A percentile compares a stretch with the other conserved stretches of the same genome.
Conservation (phyloP, 2,797 vertebrate genomes). For the Cyprinodon diabolis region DNA sequence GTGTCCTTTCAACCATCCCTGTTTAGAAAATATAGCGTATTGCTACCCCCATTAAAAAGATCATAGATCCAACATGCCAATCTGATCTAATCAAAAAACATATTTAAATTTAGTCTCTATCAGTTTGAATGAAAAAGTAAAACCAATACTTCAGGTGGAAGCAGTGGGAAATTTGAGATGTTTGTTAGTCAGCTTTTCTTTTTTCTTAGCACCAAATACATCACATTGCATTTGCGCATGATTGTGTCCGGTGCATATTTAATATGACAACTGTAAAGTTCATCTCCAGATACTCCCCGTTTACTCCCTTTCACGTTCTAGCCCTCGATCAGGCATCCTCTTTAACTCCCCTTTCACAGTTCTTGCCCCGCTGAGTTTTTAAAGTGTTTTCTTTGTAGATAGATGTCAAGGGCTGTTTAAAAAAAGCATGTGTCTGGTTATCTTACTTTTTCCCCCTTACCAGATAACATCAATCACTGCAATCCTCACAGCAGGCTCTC, state of each 20-base stretch:
- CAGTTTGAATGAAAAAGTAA: not conserved
- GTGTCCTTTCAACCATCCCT: not conserved
- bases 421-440: not conserved
- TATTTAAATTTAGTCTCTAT: not conserved
- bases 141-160: not conserved
- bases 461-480: constrained; percentile 18
- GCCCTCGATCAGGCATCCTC: not conserved
- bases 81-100: not conserved
- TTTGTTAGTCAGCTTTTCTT: constrained; percentile 4
- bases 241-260: not conserved
- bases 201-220: not conserved
- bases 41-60: too few relatives aligned
- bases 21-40: not conserved
- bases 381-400: not conserved
- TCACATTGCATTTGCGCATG: too few relatives aligned
- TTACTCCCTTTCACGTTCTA: not conserved
- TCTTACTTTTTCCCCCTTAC: constrained; percentile 1
- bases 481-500: not conserved
- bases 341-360: not conserved
- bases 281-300: not conserved
- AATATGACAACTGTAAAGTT: not conserved
- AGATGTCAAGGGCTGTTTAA: constrained; percentile 2
- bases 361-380: not conserved
- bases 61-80: not conserved
- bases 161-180: accelerated